These are phyloP conservation scores for Polydrusus pterygomalis DNA, from an alignment of 2,888 invertebrate genomes.

Conservation along the genomic window DNA sequence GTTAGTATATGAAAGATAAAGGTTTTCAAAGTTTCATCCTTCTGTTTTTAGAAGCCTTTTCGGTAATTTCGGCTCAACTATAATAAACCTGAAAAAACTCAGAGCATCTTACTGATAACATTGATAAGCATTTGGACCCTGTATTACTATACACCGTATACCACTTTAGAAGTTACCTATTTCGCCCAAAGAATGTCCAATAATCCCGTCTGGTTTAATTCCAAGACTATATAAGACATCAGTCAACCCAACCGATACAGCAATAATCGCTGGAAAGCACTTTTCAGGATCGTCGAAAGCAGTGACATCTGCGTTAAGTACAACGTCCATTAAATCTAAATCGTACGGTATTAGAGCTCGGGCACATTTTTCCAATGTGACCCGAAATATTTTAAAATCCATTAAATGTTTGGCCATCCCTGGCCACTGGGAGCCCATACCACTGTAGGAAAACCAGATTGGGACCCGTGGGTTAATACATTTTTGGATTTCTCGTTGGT, in stretches of 20 bases:
- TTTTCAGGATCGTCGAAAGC: constrained; percentile 74
- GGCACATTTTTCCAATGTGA: constrained; percentile 74
- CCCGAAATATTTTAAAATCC: constrained; percentile 75
- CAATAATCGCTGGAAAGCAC: constrained; percentile 77
- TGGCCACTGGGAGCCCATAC: constrained; percentile 81
- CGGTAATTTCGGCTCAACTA: no score
- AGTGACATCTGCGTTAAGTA: constrained; percentile 72
- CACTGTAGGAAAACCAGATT: constrained; percentile 80
- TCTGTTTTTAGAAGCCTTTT: no score
- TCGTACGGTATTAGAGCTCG: constrained; percentile 73
- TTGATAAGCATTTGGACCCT: no score
- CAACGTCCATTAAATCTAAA: constrained; percentile 73
- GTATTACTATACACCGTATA: no score
- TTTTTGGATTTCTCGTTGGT: not conserved
- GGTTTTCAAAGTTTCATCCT: no score
- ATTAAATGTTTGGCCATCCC: constrained; percentile 78
- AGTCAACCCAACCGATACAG: constrained; percentile 84
- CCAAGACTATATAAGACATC: constrained; percentile 84
- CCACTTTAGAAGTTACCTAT: no score
- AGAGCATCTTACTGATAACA: no score
- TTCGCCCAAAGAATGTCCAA: constrained; percentile 95
- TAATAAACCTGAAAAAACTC: no score
- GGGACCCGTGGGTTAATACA: constrained; percentile 65
- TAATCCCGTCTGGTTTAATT: constrained; percentile 90
- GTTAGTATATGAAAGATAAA: no score